phyloP scores from a whole-genome alignment of 1,140 invertebrate genomes.

The Mya arenaria region DNA sequence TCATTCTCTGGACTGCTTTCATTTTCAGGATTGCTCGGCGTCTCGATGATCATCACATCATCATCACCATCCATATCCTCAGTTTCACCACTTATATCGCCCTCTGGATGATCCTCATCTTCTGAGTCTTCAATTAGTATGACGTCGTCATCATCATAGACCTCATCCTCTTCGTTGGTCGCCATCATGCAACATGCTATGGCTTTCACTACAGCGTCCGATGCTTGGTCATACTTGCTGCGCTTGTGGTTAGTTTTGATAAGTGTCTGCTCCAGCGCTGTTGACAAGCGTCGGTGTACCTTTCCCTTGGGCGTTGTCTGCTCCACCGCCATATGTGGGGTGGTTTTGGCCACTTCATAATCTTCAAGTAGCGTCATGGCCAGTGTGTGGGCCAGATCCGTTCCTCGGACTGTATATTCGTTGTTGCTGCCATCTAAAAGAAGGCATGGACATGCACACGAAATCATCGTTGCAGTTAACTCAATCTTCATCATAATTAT shows the following conservation, averaged over 20 bases:
- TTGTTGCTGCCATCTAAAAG: too few relatives aligned
- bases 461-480: too few relatives aligned
- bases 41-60: constrained; percentile 38
- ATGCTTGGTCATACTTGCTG: constrained; percentile 13
- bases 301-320: not conserved
- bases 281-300: constrained; percentile 5
- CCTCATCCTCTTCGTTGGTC: not conserved
- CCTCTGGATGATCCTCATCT: not conserved
- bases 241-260: constrained; percentile 6
- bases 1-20: too few relatives aligned
- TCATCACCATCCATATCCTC: constrained; percentile 5
- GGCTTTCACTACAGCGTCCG: constrained; percentile 31
- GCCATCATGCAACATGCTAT: constrained; percentile 9
- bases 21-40: not conserved
- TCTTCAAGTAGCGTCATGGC: too few relatives aligned
- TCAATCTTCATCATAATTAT: too few relatives aligned
- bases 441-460: too few relatives aligned
- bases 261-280: constrained; percentile 18
- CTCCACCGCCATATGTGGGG: too few relatives aligned
- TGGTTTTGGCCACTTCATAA: too few relatives aligned
- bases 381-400: too few relatives aligned
- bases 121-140: not conserved
- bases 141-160: not conserved
- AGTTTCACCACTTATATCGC: not conserved
- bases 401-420: too few relatives aligned